Evolutionary conservation across 2,797 vertebrate species (phyloP).

Genomic region (Dallia pectoralis): DNA sequence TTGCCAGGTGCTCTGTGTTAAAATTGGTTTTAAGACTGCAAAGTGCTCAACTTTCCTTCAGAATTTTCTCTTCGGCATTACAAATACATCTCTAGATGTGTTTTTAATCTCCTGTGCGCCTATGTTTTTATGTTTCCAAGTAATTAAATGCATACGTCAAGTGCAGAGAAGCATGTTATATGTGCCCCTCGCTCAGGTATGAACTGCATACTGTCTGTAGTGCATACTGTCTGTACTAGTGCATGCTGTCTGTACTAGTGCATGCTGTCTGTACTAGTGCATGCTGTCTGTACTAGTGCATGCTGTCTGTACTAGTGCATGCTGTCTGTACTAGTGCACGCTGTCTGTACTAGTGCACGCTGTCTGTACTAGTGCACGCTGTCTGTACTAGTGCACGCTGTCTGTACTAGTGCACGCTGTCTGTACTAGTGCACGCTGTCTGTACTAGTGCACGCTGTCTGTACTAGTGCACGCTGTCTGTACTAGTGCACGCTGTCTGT

Average conservation of each 20-base stretch:
- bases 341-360: background rate
- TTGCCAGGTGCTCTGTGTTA: background rate
- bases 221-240: background rate
- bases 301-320: background rate
- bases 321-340: no score
- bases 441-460: background rate
- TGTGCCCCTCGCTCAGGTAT: background rate
- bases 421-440: background rate
- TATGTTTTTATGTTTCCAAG: no score
- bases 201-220: background rate
- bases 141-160: no score
- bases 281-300: background rate
- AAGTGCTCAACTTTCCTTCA: background rate
- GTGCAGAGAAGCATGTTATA: background rate
- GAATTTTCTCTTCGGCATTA: background rate
- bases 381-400: background rate
- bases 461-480: background rate
- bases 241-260: background rate
- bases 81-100: background rate
- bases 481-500: no score
- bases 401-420: background rate
- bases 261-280: background rate
- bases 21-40: background rate
- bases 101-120: background rate
- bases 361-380: background rate